These are phyloP conservation scores for Cuculus canorus DNA, from an alignment of 2,797 vertebrate species.

Conservation along the genomic window DNA sequence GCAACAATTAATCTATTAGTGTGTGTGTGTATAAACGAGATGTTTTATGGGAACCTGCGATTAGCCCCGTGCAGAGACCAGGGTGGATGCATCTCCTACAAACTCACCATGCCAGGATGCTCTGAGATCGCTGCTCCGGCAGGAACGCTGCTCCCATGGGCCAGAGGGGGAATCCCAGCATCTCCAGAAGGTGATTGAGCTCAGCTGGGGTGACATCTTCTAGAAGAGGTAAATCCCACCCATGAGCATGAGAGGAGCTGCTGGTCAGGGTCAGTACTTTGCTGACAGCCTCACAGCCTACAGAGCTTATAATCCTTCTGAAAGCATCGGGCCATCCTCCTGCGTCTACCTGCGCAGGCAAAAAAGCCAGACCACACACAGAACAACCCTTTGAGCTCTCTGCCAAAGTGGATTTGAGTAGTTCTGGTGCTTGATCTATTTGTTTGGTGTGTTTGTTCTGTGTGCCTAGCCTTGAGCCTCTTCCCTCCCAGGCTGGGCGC, in stretches of 20 bases:
- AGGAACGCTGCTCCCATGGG: background rate
- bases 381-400: background rate
- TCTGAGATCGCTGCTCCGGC: fast-evolving
- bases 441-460: background rate
- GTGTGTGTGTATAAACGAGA: background rate
- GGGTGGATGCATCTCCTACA: fast-evolving
- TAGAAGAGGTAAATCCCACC: background rate
- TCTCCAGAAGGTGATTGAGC: background rate
- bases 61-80: background rate
- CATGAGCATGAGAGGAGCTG: fast-evolving
- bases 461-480: background rate
- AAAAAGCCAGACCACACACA: background rate
- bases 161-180: background rate
- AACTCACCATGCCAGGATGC: fast-evolving
- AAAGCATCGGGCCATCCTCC: background rate
- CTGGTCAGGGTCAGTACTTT: background rate
- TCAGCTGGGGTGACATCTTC: background rate
- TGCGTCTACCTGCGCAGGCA: background rate
- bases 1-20: background rate
- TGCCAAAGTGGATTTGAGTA: background rate
- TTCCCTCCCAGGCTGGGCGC: background rate
- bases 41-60: background rate
- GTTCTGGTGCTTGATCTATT: background rate
- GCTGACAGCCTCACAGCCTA: background rate
- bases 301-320: background rate